These are phyloP conservation scores for Palaemon carinicauda DNA, from an alignment of 1,140 invertebrate genomes.

Conservation along the genomic window DNA sequence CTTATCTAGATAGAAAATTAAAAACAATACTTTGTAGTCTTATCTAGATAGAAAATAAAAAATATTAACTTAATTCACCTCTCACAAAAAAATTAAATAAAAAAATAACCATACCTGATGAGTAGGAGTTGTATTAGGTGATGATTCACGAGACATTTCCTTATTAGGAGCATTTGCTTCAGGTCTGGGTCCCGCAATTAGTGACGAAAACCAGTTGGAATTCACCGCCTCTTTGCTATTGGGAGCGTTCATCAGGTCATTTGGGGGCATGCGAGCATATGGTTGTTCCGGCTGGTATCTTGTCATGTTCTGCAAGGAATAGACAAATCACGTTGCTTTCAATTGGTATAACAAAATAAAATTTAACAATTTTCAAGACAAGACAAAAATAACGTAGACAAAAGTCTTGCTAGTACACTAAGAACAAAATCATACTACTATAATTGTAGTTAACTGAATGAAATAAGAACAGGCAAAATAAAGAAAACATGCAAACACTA, in stretches of 20 bases:
- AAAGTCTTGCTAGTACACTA: too few species aligned
- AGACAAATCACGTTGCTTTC: too few species aligned
- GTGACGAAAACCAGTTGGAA: constrained; percentile 52
- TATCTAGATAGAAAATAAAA: not conserved
- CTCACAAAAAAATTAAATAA: not conserved
- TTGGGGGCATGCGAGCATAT: too few species aligned
- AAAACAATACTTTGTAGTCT: not conserved
- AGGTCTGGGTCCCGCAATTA: constrained; percentile 52
- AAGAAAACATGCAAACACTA: too few species aligned
- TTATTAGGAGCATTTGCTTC: constrained; percentile 38
- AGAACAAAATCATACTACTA: too few species aligned
- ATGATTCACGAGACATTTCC: constrained; percentile 42
- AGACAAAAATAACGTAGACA: too few species aligned
- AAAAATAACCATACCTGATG: constrained; percentile 38
- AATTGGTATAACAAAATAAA: too few species aligned
- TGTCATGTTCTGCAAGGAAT: not conserved
- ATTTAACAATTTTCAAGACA: too few species aligned
- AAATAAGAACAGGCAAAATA: too few species aligned
- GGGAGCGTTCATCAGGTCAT: too few species aligned
- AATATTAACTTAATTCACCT: not conserved
- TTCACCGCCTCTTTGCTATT: not conserved
- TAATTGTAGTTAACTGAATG: too few species aligned
- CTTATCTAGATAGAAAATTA: not conserved
- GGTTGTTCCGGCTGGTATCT: not conserved
- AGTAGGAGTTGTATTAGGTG: constrained; percentile 42